Base-by-base conservation (phyloP, 2,113 vertebrate genomes). In the Otis tarda region DNA sequence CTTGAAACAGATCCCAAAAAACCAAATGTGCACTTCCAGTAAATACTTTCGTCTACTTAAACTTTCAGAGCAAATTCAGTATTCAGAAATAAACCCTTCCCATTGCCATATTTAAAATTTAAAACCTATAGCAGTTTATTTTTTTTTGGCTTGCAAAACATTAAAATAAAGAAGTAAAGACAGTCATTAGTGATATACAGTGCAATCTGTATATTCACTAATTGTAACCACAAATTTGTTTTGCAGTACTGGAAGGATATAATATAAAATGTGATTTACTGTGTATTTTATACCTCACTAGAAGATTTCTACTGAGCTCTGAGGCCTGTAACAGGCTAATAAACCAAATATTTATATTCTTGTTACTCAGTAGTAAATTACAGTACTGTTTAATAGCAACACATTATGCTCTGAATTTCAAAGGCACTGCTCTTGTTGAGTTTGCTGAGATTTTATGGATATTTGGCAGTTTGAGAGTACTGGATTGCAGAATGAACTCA, bases 1-100 rank as follows among this genome's bases (percentile, higher is more conserved):
- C 12, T 77, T n/a, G 13, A 63, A 87, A 65, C 23, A 8, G 74
- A 63, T 12, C 12, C 7, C 18, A 5, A 31, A 50, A 60, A 55
- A 25, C 0, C 28, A 20, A 56, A 56, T 21, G 28, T 1, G 1
- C 5, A 11, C 25, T 83, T 87, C 5, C 9, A 70, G 47, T 31
- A 65, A 77, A 75, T 35, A 67, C 4, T 37, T 28, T 2, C 2
- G 15, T 41, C 18, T 33, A 67, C 14, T 65, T 77, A n/a, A 37
- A 83, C 79, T 83, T 83, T 68, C 19, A 75, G 35, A 88, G 23
- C 5, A 80, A 91, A 83, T 37, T 68, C 39, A 33, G 9, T 57
- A 65, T 63, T 93, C 10, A 31, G 15, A 85, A 79, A 41, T 3
- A 1, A 71, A 6, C 2, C 6, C 5, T 63, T 50, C 9, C 27